Conservation (phyloP, 2,797 vertebrate genomes). For the Chanos chanos region DNA sequence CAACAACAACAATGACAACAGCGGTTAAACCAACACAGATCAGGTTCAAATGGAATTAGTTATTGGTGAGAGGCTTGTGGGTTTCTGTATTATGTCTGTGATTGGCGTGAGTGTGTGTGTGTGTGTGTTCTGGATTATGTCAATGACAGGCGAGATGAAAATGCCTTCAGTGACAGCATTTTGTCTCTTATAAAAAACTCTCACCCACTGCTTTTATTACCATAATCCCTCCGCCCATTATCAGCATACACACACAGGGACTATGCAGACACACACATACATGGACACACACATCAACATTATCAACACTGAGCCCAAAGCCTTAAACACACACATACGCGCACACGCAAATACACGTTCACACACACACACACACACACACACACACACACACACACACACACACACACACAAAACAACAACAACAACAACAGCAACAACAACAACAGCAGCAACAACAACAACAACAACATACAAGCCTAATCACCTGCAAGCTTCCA, state of each 20-base stretch:
- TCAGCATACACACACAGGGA: constrained; percentile 55
- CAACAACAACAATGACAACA: constrained; percentile 18
- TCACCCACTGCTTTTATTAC: constrained; percentile 45
- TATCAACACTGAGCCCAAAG: no score
- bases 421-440: no score
- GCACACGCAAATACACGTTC: no score
- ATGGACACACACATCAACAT: no score
- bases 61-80: constrained; percentile 27
- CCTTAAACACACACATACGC: neutral
- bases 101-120: no score
- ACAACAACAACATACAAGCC: no score
- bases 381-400: neutral
- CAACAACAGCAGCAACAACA: no score
- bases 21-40: neutral
- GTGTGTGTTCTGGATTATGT: constrained; percentile 32
- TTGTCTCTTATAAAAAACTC: no score
- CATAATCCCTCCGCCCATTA: constrained; percentile 60
- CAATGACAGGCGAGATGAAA: constrained; percentile 28
- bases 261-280: constrained; percentile 20
- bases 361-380: no score
- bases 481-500: no score
- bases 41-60: constrained; percentile 16
- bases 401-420: no score
- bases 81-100: no score
- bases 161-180: constrained; percentile 36